Conservation (phyloP, 2,888 invertebrate genomes). For the Phaedon cochleariae region DNA sequence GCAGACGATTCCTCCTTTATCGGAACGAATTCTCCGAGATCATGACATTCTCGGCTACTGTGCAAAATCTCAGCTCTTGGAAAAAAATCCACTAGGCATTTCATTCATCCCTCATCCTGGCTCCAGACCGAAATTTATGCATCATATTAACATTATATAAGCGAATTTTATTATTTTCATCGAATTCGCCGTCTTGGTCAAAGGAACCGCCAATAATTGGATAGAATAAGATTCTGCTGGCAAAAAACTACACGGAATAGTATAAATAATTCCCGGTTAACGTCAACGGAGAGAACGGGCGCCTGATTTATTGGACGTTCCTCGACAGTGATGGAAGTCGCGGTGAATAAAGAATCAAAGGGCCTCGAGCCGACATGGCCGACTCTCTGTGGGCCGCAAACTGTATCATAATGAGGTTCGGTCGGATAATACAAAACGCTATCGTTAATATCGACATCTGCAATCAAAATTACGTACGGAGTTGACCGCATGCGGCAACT, state of each 20-base stretch:
- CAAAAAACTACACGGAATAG: constrained; percentile 53
- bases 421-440: constrained; percentile 45
- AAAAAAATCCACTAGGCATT: constrained; percentile 18
- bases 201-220: constrained; percentile 57
- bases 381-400: constrained; percentile 25
- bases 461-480: constrained; percentile 50
- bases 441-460: constrained; percentile 53
- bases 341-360: constrained; percentile 62
- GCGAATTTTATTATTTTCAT: constrained; percentile 33
- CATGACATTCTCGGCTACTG: constrained; percentile 12
- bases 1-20: not conserved
- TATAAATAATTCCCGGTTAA: constrained; percentile 59
- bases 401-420: constrained; percentile 38
- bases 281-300: constrained; percentile 48
- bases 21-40: constrained; percentile 9
- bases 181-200: constrained; percentile 33
- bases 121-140: constrained; percentile 26
- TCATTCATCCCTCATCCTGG: constrained; percentile 26
- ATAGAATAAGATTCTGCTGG: constrained; percentile 50
- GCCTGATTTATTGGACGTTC: constrained; percentile 60
- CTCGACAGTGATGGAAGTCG: constrained; percentile 62
- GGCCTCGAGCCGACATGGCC: constrained; percentile 42
- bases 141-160: constrained; percentile 38
- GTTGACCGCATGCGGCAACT: constrained; percentile 6
- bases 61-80: constrained; percentile 3